Conservation (phyloP, 2,888 invertebrate genomes). For the Rhingia rostrata region DNA sequence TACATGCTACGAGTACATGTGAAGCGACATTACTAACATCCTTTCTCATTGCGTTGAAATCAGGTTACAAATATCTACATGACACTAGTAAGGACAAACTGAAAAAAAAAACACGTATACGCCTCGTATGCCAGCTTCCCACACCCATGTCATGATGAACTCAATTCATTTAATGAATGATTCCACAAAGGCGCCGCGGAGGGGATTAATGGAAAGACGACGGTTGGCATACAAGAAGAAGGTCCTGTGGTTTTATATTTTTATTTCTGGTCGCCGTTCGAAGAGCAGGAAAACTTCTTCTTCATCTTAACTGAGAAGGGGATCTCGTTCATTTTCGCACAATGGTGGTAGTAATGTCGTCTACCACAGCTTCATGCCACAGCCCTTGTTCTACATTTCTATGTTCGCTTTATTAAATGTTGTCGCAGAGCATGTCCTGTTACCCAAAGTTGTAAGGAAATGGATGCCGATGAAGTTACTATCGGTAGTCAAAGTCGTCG, state of each 20-base stretch:
- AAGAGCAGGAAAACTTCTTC: constrained; percentile 8
- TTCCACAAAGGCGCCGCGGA: constrained; percentile 42
- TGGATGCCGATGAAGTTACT: constrained; percentile 40
- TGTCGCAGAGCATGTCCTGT: constrained; percentile 17
- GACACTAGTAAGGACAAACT: neutral
- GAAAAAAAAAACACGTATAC: neutral
- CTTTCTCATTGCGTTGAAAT: constrained; percentile 57
- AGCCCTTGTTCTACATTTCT: constrained; percentile 43
- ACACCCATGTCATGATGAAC: neutral
- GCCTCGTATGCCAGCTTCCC: neutral
- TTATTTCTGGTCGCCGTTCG: neutral
- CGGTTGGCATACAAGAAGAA: constrained; percentile 50
- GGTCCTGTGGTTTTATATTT: constrained; percentile 30
- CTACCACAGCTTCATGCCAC: constrained; percentile 41
- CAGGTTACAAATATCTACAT: constrained; percentile 71
- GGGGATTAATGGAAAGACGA: constrained; percentile 30
- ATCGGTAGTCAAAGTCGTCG: constrained; percentile 2
- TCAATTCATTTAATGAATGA: constrained; percentile 46
- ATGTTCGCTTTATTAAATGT: constrained; percentile 47
- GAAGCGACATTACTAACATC: constrained; percentile 58
- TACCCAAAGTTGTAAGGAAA: neutral
- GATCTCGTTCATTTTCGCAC: constrained; percentile 29
- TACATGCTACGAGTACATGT: constrained; percentile 41
- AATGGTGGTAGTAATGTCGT: constrained; percentile 25
- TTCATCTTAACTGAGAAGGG: neutral